phyloP scores from a whole-genome alignment of 2,797 vertebrate species.

The Danio kyathit region DNA sequence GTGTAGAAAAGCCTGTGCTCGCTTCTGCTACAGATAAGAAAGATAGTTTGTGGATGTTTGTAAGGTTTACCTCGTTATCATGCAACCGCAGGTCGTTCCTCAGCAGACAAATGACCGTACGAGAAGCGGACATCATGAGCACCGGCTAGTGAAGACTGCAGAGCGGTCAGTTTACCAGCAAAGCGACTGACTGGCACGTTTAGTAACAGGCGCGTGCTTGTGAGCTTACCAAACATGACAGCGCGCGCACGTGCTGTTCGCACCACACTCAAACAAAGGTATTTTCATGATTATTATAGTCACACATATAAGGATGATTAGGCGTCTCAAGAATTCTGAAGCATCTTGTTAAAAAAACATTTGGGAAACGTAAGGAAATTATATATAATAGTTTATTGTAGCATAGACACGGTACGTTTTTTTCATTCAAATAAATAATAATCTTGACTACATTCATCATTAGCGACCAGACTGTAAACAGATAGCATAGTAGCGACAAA shows the following conservation, averaged over 20 bases:
- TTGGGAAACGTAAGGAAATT: too few species aligned
- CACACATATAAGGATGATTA: too few species aligned
- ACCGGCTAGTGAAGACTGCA: not conserved
- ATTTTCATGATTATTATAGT: too few species aligned
- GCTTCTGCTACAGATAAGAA: not conserved
- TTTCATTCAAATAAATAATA: too few species aligned
- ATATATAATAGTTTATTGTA: too few species aligned
- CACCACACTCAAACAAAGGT: too few species aligned
- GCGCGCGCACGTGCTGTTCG: not conserved
- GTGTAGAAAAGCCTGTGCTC: not conserved
- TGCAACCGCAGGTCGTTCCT: conserved; percentile 80
- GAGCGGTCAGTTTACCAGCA: not conserved
- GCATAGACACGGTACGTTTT: too few species aligned
- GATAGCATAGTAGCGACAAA: too few species aligned
- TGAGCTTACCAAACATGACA: conserved; percentile 10
- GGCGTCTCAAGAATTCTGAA: too few species aligned
- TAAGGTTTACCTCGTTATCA: conserved; percentile 79
- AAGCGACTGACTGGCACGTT: not conserved
- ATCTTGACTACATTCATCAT: too few species aligned
- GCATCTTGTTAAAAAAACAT: too few species aligned
- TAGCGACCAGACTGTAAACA: too few species aligned
- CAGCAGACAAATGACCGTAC: conserved; percentile 76
- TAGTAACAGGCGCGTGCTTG: not conserved
- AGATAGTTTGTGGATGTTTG: not conserved
- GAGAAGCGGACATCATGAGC: conserved; percentile 66